Conservation (phyloP, 2,797 vertebrate species). For the Lemur catta region DNA sequence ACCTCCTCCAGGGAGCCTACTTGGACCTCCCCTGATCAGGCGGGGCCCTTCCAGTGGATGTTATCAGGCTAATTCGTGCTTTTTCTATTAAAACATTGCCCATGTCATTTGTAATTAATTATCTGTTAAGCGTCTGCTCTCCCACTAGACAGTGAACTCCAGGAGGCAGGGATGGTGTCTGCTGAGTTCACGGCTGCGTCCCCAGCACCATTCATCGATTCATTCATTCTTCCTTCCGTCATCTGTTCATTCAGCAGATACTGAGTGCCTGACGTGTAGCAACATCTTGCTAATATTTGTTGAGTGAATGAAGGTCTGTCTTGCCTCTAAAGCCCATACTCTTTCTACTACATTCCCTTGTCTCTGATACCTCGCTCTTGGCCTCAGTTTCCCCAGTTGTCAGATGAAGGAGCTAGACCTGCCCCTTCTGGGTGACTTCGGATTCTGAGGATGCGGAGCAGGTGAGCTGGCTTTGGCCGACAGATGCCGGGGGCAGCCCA, state of each 20-base stretch:
- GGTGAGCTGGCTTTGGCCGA: background rate
- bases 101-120: background rate
- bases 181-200: background rate
- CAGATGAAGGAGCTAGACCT: background rate
- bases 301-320: background rate
- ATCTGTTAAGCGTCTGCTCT: background rate
- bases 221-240: background rate
- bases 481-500: rapidly evolving
- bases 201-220: background rate
- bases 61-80: background rate
- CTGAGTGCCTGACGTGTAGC: background rate
- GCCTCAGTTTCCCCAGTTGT: background rate
- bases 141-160: constrained; percentile 3
- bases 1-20: background rate
- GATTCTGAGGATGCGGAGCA: background rate
- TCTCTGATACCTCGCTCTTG: background rate
- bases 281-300: background rate
- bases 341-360: rapidly evolving
- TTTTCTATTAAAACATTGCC: background rate
- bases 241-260: background rate
- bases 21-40: background rate
- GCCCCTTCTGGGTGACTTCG: background rate
- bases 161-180: constrained; percentile 36
- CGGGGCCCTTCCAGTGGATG: background rate
- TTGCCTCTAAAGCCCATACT: background rate